A percentile compares a stretch with the other conserved stretches of the same genome.
phyloP scores from a whole-genome alignment of 2,888 invertebrate species.

The Anarsia innoxiella region DNA sequence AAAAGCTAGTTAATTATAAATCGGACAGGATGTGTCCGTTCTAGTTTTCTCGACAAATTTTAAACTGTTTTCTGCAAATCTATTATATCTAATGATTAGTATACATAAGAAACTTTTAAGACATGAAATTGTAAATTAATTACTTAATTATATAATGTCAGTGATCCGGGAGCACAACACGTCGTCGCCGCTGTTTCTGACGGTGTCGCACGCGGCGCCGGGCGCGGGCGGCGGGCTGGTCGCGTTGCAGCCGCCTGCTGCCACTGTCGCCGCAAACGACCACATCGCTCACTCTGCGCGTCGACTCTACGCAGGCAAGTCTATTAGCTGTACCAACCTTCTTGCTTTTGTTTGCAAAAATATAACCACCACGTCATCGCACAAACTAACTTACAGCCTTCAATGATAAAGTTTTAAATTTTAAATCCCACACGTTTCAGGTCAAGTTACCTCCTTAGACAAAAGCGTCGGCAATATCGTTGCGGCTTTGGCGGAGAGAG shows the following conservation, averaged over 20 bases:
- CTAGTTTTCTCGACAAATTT: too few species aligned
- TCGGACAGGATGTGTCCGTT: too few species aligned
- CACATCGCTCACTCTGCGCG: slow-evolving; percentile 81
- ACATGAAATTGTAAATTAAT: background rate
- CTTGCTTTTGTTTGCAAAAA: too few species aligned
- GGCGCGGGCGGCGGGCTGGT: slow-evolving; percentile 83
- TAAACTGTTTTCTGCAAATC: too few species aligned
- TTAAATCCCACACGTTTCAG: too few species aligned
- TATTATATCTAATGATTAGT: too few species aligned
- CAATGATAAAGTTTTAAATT: too few species aligned
- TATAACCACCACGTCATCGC: too few species aligned
- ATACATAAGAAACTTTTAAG: background rate
- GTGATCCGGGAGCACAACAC: slow-evolving; percentile 74
- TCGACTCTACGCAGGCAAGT: slow-evolving; percentile 80
- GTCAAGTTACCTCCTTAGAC: slow-evolving; percentile 85
- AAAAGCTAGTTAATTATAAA: too few species aligned
- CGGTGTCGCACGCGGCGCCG: slow-evolving; percentile 84
- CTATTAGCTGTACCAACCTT: too few species aligned
- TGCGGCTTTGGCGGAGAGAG: slow-evolving; percentile 77
- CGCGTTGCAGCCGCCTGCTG: slow-evolving; percentile 80
- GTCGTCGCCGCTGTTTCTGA: slow-evolving; percentile 81
- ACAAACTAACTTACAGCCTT: too few species aligned
- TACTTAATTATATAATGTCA: slow-evolving; percentile 22
- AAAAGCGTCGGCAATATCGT: slow-evolving; percentile 86
- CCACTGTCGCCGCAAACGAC: slow-evolving; percentile 77